Evolutionary conservation across 2,797 vertebrate genomes (phyloP), one percentile per base, ranked within the genome.

Genomic region (Acrossocheilus fasciatus): DNA sequence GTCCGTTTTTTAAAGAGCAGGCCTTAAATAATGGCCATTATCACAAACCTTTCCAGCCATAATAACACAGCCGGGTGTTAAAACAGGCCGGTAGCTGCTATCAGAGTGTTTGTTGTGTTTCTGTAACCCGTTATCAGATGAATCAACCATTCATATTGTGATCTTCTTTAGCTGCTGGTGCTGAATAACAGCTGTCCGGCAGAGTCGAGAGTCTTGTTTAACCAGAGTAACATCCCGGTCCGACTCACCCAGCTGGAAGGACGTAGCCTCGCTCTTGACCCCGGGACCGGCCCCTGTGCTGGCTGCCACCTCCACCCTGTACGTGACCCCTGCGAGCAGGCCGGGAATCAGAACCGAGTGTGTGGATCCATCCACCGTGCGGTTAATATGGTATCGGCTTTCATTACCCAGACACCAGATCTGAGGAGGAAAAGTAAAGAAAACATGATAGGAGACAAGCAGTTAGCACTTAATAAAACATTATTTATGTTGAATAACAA

Each of bases 381-480:
- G 97, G 95, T 99, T 99, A 23, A 99, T 95, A 11, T 99, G 98
- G 92, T 98, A 99, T 4, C 97, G 95, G 59, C 96, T 99, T 92
- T 99, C 98, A 85, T 99, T 99, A 84, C 98, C 98, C 47, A 99
- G 96, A 91, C 98, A 99, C 98, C 98, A 99, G 88, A 99, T 96
- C 98, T 99, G 84, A 91, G 83, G 26, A 8, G 41, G 70, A 23
- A 57, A 4, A 54, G 26, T 23, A 10, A 34, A 47, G 41, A 20
- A 17, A 79, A 77, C 14, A 14, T 26, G 15, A 76, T 52, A 43
- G 18, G 15, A 15, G 74, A 52, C 26, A 18, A 52, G 12, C 36
- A 39, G 82, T 75, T 59, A 81, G 84, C 88, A 5, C 26, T 36
- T 68, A 36, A 39, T 66, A 69, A 50, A 69, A n/a, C 7, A 34